Evolutionary conservation across 2,113 vertebrate genomes (phyloP).

Genomic region (Percopsis transmontana): DNA sequence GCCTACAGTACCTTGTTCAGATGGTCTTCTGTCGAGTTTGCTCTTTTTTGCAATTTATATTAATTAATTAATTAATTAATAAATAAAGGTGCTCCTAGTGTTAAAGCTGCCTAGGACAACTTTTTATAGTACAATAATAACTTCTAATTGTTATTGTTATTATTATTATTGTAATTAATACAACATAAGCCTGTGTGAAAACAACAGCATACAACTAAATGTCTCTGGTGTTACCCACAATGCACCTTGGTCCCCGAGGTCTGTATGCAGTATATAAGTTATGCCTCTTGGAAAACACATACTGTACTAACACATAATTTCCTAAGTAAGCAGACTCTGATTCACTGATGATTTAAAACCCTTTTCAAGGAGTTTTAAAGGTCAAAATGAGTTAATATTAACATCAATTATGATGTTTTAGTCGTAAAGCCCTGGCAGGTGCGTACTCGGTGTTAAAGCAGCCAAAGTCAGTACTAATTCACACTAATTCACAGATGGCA

Average conservation of each 20-base stretch:
- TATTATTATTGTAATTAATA: no score
- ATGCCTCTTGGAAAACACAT: neutral
- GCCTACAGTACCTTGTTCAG: no score
- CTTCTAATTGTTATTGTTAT: no score
- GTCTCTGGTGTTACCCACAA: neutral
- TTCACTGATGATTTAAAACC: neutral
- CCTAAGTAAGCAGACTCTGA: neutral
- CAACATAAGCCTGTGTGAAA: no score
- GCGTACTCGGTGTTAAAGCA: constrained; percentile 16
- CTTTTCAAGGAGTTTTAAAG: neutral
- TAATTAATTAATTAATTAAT: neutral
- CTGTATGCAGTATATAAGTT: neutral
- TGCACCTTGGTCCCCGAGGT: neutral
- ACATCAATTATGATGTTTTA: neutral
- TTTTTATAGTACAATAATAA: neutral
- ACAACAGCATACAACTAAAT: no score
- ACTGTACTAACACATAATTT: neutral
- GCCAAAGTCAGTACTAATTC: constrained; percentile 14
- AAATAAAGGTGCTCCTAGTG: neutral
- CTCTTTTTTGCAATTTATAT: no score
- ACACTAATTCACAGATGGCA: constrained; percentile 17
- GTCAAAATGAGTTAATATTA: neutral
- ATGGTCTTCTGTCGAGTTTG: no score
- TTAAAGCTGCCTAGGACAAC: neutral
- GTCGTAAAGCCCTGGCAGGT: constrained; percentile 15